Conservation (phyloP, 2,888 invertebrate genomes). For the Athetis lepigone region DNA sequence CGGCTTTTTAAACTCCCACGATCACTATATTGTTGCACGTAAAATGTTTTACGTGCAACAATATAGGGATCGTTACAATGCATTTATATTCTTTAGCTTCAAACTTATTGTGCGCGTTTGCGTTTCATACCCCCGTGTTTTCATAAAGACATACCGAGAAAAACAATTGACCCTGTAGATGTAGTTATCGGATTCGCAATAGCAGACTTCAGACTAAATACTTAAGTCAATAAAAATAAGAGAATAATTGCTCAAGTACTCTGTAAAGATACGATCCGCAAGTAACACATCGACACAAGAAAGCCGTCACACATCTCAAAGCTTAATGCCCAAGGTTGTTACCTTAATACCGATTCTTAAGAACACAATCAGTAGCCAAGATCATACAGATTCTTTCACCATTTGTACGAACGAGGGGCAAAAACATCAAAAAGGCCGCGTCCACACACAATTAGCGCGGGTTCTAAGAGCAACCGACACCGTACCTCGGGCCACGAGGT, state of each 20-base stretch:
- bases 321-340: constrained; percentile 54
- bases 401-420: constrained; percentile 57
- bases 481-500: constrained; percentile 40
- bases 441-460: constrained; percentile 76
- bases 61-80: too few species aligned
- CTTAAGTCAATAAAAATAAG: constrained; percentile 16
- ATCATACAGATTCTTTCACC: constrained; percentile 62
- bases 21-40: too few species aligned
- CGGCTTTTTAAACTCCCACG: too few species aligned
- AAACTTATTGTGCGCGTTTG: too few species aligned
- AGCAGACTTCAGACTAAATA: constrained; percentile 7
- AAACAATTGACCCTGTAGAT: background rate
- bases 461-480: constrained; percentile 73
- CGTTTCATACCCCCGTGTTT: background rate
- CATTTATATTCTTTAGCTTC: too few species aligned
- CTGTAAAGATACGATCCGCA: constrained; percentile 36
- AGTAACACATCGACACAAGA: constrained; percentile 31
- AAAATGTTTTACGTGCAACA: too few species aligned
- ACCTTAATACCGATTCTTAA: constrained; percentile 57
- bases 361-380: constrained; percentile 59
- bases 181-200: background rate
- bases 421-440: constrained; percentile 80
- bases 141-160: background rate
- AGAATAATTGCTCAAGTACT: constrained; percentile 31
- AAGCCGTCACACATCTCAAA: constrained; percentile 48